Conservation (phyloP, 2,888 invertebrate species). For the Sarcophaga caerulescens region DNA sequence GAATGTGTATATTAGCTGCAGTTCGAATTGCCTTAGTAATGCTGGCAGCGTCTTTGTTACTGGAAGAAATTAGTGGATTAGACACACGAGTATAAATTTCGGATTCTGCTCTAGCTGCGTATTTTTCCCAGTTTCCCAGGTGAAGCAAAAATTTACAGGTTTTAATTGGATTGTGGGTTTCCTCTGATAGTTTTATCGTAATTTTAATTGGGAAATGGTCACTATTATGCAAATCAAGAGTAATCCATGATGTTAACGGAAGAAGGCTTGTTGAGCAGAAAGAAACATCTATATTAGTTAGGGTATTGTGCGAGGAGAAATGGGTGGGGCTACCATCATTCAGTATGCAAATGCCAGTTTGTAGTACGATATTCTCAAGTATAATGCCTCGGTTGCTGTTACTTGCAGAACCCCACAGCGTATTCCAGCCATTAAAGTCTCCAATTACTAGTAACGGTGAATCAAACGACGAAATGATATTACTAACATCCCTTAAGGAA, state of each 20-base stretch:
- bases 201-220: constrained; percentile 17
- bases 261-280: constrained; percentile 1
- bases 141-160: too few species aligned
- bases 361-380: not conserved
- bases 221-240: constrained; percentile 16
- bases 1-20: constrained; percentile 10
- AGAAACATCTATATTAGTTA: constrained; percentile 2
- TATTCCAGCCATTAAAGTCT: not conserved
- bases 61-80: too few species aligned
- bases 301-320: too few species aligned
- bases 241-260: constrained; percentile 1
- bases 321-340: constrained; percentile 5
- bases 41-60: too few species aligned
- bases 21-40: too few species aligned
- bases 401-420: not conserved
- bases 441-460: not conserved
- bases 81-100: not conserved
- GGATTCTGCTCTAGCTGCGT: not conserved
- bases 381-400: not conserved
- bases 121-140: not conserved
- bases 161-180: not conserved
- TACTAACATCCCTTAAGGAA: not conserved
- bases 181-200: not conserved
- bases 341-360: not conserved
- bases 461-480: not conserved